Conservation (phyloP, 2,113 vertebrate species). For the Anoplopoma fimbria region DNA sequence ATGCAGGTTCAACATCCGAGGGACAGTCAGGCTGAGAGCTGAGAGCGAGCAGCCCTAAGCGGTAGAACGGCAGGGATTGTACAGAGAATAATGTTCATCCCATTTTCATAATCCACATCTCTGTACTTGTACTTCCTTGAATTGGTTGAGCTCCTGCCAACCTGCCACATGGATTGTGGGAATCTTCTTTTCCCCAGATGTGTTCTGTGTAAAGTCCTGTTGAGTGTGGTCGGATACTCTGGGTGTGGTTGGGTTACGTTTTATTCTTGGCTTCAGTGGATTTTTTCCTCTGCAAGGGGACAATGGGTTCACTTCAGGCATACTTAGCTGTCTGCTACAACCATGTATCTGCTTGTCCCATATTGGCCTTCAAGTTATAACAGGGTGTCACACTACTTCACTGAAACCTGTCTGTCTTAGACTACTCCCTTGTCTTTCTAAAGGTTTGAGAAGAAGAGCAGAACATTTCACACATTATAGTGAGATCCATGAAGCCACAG, state of each 20-base stretch:
- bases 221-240: conserved; percentile 28
- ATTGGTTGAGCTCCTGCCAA: conserved; percentile 21
- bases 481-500: background rate
- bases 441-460: conserved; percentile 6
- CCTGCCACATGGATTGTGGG: conserved; percentile 44
- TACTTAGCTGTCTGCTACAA: background rate
- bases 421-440: background rate
- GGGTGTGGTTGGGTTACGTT: conserved; percentile 47
- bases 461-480: background rate
- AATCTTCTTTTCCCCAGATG: conserved; percentile 44
- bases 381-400: background rate
- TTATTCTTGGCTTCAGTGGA: conserved; percentile 39
- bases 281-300: conserved; percentile 30
- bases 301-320: conserved; percentile 40
- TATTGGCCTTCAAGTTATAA: background rate
- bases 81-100: conserved; percentile 16
- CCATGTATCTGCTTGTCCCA: background rate
- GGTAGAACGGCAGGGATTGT: conserved; percentile 25
- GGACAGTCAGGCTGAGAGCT: background rate
- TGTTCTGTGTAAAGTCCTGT: conserved; percentile 34
- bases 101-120: conserved; percentile 42
- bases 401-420: background rate
- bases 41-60: conserved; percentile 5
- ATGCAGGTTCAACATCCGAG: conserved; percentile 32
- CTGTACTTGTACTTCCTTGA: conserved; percentile 22